A percentile compares a stretch with the other conserved stretches of the same genome.
phyloP scores from a whole-genome alignment of 2,888 invertebrate species.

The Exephanes ischioxanthus region DNA sequence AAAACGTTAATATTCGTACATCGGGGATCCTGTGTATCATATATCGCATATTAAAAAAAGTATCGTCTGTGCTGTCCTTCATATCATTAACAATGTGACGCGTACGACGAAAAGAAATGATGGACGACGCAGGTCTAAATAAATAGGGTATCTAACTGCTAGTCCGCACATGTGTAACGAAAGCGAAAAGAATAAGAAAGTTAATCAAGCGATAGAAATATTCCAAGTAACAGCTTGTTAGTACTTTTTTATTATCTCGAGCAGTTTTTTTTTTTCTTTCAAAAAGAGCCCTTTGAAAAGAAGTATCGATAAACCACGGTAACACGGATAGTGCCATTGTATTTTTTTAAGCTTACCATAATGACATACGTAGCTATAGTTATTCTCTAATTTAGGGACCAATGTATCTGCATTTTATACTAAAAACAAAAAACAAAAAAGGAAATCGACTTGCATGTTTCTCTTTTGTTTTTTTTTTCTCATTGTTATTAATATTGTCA shows the following conservation, averaged over 20 bases:
- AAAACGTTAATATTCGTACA: slow-evolving; percentile 45
- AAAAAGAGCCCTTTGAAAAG: slow-evolving; percentile 14
- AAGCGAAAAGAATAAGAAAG: slow-evolving; percentile 12
- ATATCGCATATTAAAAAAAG: slow-evolving; percentile 18
- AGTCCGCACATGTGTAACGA: slow-evolving; percentile 53
- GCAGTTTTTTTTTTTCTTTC: slow-evolving; percentile 20
- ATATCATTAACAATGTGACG: slow-evolving; percentile 44
- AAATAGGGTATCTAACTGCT: slow-evolving; percentile 58
- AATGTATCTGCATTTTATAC: slow-evolving; percentile 70
- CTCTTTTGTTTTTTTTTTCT: slow-evolving; percentile 9
- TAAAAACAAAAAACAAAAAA: slow-evolving; percentile 52
- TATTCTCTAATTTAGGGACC: slow-evolving; percentile 71
- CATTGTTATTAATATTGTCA: slow-evolving; percentile 60
- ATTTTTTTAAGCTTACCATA: slow-evolving; percentile 67
- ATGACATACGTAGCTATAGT: slow-evolving; percentile 43
- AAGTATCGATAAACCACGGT: slow-evolving; percentile 26
- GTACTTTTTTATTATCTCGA: slow-evolving; percentile 7
- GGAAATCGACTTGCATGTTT: neutral
- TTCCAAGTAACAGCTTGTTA: neutral
- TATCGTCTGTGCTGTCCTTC: slow-evolving; percentile 32
- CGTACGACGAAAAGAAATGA: slow-evolving; percentile 4
- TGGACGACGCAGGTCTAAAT: slow-evolving; percentile 48
- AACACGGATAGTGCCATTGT: slow-evolving; percentile 72
- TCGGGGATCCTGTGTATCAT: slow-evolving; percentile 34
- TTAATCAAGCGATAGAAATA: neutral